phyloP scores from a whole-genome alignment of 2,888 invertebrate genomes.

The Heterodera filipjevi region DNA sequence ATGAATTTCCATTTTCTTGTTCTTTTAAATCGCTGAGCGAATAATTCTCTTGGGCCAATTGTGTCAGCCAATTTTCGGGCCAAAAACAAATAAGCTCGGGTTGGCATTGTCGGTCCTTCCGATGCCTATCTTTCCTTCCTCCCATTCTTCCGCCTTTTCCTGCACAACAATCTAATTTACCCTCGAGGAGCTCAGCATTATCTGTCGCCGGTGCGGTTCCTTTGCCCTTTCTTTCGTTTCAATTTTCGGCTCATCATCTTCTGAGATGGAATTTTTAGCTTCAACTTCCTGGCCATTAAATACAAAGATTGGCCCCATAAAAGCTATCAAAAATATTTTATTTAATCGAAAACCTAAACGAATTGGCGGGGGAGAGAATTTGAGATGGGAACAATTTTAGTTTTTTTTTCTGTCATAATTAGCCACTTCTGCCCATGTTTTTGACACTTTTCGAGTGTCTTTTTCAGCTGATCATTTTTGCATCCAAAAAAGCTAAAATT shows the following conservation, averaged over 20 bases:
- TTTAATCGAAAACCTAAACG: background rate
- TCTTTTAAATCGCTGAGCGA: background rate
- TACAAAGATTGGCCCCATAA: background rate
- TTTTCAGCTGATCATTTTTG: background rate
- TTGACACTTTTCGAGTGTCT: conserved; percentile 1
- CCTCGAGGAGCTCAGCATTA: background rate
- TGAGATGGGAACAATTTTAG: background rate
- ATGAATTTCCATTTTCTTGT: background rate
- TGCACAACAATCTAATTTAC: conserved; percentile 18
- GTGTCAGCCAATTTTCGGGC: background rate
- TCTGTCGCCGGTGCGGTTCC: background rate
- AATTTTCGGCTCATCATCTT: background rate
- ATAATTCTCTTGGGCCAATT: background rate
- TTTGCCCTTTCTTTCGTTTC: background rate
- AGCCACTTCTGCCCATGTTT: background rate
- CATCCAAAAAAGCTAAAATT: background rate
- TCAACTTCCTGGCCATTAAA: background rate
- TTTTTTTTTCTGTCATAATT: background rate
- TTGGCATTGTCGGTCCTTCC: background rate
- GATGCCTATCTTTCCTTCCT: background rate
- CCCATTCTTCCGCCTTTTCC: background rate
- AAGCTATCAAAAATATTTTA: background rate
- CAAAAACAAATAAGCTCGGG: conserved; percentile 1
- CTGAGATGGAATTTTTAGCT: background rate
- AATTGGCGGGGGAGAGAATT: background rate